Conservation (phyloP, 2,888 invertebrate genomes). For the Nebria brevicollis region DNA sequence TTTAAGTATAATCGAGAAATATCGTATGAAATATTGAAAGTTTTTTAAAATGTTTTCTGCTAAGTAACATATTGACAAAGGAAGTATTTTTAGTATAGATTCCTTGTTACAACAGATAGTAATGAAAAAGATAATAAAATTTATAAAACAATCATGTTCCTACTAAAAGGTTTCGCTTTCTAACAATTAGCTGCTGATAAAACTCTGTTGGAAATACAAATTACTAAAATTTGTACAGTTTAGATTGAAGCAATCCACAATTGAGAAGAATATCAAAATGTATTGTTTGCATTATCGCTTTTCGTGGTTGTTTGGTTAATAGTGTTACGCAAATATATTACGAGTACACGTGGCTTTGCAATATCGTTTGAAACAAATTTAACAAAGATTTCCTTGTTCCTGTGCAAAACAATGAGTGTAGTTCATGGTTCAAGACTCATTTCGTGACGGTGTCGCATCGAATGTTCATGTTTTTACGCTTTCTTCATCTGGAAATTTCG, state of each 20-base stretch:
- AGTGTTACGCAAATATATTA: neutral
- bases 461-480: slow-evolving; percentile 16
- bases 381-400: slow-evolving; percentile 15
- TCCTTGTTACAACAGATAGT: neutral
- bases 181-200: neutral
- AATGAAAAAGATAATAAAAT: neutral
- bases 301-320: neutral
- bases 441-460: slow-evolving; percentile 6
- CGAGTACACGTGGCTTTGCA: neutral
- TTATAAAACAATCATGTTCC: neutral
- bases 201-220: neutral
- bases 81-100: neutral
- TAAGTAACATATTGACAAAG: neutral
- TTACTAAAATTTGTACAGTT: neutral
- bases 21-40: neutral
- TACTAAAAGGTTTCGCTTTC: neutral
- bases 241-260: neutral
- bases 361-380: neutral
- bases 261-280: neutral
- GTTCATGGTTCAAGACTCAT: slow-evolving; percentile 15
- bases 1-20: neutral
- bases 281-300: neutral
- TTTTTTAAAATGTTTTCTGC: too few relatives aligned
- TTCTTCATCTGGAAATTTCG: neutral
- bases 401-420: slow-evolving; percentile 4